Conservation (phyloP, 2,113 vertebrate species). For the Hippocampus comes region DNA sequence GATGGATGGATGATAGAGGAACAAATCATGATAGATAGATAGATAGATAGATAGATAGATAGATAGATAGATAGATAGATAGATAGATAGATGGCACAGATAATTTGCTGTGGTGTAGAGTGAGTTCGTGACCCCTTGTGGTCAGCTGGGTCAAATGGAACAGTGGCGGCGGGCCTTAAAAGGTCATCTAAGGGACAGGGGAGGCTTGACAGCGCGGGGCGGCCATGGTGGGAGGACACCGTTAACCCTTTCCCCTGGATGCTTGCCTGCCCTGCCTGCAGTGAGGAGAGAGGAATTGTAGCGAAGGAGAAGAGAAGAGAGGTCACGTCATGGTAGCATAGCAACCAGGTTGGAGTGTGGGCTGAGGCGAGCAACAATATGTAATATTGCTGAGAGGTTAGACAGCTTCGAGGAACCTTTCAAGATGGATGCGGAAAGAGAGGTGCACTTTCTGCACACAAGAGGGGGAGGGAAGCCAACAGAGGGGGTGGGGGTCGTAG, state of each 20-base stretch:
- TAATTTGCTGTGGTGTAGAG: conserved; percentile 67
- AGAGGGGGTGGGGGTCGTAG: conserved; percentile 49
- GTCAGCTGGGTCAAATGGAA: conserved; percentile 68
- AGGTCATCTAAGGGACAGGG: conserved; percentile 64
- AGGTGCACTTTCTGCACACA: conserved; percentile 61
- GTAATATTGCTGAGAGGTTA: conserved; percentile 72
- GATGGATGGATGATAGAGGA: neutral
- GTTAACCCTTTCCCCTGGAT: conserved; percentile 63
- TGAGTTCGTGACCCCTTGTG: conserved; percentile 57
- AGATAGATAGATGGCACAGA: neutral
- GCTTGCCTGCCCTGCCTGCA: conserved; percentile 45
- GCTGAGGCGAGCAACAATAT: conserved; percentile 71
- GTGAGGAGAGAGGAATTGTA: conserved; percentile 56
- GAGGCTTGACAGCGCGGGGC: conserved; percentile 33
- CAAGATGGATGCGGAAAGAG: conserved; percentile 71
- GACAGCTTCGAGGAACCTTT: conserved; percentile 72
- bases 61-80: neutral
- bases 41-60: neutral
- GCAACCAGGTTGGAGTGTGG: conserved; percentile 73
- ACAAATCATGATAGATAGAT: too few relatives aligned
- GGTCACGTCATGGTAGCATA: conserved; percentile 73
- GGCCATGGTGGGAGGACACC: conserved; percentile 30
- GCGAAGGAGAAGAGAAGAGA: conserved; percentile 64
- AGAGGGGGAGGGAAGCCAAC: conserved; percentile 54
- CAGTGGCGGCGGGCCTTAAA: conserved; percentile 42